Percentiles rank a stretch among this genome's conserved stretches.
These are phyloP conservation scores for Drosophila bifasciata DNA, from an alignment of 1,140 invertebrate genomes.

Conservation along the genomic window DNA sequence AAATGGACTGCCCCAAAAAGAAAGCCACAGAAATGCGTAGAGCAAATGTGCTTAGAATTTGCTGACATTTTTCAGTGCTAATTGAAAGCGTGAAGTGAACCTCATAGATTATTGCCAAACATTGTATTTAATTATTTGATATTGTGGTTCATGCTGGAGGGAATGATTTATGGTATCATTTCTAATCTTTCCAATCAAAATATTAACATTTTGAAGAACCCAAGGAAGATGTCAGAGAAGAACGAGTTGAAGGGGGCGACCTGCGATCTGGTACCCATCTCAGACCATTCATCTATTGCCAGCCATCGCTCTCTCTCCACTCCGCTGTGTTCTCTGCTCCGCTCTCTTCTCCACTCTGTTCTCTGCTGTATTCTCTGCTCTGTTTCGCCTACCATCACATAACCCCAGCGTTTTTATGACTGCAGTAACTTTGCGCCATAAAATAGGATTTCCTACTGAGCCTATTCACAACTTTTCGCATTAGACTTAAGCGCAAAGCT, in stretches of 20 bases:
- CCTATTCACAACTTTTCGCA: conserved; percentile 83
- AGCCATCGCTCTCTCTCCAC: neutral
- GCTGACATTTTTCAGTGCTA: too few species aligned
- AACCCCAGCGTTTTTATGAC: conserved; percentile 76
- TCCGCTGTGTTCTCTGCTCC: too few species aligned
- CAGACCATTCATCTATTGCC: neutral
- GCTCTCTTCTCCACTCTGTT: too few species aligned
- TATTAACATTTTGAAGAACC: conserved; percentile 15
- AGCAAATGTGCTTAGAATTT: too few species aligned
- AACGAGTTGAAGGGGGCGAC: conserved; percentile 26
- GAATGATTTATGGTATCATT: conserved; percentile 9
- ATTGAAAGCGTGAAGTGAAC: too few species aligned
- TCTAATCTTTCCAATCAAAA: conserved; percentile 15
- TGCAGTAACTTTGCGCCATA: conserved; percentile 81
- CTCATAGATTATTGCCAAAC: too few species aligned
- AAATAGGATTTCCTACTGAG: conserved; percentile 83
- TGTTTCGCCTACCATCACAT: conserved; percentile 14
- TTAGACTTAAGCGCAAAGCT: conserved; percentile 81
- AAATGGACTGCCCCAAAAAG: conserved; percentile 6
- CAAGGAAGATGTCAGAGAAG: conserved; percentile 23
- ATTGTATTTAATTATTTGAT: too few species aligned
- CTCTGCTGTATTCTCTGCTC: neutral
- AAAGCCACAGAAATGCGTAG: neutral
- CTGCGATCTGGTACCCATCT: neutral
- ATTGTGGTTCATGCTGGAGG: too few species aligned